A percentile compares a stretch with the other conserved stretches of the same genome.
phyloP scores from a whole-genome alignment of 1,140 invertebrate genomes.

The Brachionus rubens region DNA sequence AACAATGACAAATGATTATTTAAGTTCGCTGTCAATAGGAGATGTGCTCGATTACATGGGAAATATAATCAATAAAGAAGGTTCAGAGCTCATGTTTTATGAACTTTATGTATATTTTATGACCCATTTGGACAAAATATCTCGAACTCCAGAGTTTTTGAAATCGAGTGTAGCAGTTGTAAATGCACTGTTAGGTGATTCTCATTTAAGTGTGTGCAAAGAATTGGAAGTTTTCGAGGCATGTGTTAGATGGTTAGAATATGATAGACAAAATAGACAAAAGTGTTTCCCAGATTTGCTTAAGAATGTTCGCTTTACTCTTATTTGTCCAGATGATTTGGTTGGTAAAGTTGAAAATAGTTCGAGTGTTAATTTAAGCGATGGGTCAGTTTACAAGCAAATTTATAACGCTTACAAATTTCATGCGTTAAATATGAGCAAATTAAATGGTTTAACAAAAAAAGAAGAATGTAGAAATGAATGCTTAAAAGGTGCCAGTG shows the following conservation, averaged over 20 bases:
- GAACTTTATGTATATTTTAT: conserved; percentile 45
- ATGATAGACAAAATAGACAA: conserved; percentile 23
- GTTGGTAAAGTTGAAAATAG: conserved; percentile 46
- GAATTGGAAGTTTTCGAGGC: conserved; percentile 48
- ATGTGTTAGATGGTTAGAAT: conserved; percentile 47
- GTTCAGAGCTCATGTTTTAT: conserved; percentile 45
- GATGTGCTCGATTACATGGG: conserved; percentile 36
- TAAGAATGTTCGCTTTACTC: conserved; percentile 43
- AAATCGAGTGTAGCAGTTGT: conserved; percentile 28
- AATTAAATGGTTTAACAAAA: conserved; percentile 1
- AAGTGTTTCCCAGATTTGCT: conserved; percentile 31
- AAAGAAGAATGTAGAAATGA: conserved; percentile 23
- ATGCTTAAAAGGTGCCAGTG: conserved; percentile 26
- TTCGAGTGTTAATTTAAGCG: neutral
- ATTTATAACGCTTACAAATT: conserved; percentile 19
- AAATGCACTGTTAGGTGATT: conserved; percentile 30
- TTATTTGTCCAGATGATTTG: conserved; percentile 47
- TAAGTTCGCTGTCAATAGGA: conserved; percentile 13
- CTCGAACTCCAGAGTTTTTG: conserved; percentile 27
- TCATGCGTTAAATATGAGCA: conserved; percentile 1
- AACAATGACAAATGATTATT: conserved; percentile 12
- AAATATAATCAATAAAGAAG: conserved; percentile 46
- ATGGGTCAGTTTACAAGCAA: neutral
- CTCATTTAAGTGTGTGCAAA: neutral
- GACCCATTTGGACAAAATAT: conserved; percentile 46